Evolutionary conservation across 1,140 invertebrate genomes (phyloP).

Genomic region (Manduca sexta): DNA sequence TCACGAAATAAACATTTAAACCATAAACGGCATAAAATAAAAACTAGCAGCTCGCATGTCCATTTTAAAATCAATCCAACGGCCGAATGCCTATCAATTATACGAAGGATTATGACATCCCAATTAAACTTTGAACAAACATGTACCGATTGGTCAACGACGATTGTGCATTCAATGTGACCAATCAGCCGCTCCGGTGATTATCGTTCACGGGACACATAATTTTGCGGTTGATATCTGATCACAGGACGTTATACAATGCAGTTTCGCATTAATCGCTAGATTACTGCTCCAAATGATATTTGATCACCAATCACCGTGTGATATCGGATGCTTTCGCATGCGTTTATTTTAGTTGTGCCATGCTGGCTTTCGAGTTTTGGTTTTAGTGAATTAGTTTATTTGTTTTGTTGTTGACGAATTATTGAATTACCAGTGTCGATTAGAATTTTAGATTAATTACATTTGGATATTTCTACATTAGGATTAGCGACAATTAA

Average conservation of each 20-base stretch:
- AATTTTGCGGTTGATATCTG: slow-evolving; percentile 25
- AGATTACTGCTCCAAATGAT: slow-evolving; percentile 27
- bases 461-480: too few relatives aligned
- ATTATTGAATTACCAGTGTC: too few relatives aligned
- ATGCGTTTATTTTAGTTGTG: too few relatives aligned
- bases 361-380: too few relatives aligned
- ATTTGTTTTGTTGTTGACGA: too few relatives aligned
- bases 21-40: too few relatives aligned
- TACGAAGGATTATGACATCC: slow-evolving; percentile 4
- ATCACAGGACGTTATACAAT: slow-evolving; percentile 6
- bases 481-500: too few relatives aligned
- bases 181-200: slow-evolving; percentile 18
- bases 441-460: too few relatives aligned
- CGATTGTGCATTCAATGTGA: slow-evolving; percentile 13
- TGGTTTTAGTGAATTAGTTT: too few relatives aligned
- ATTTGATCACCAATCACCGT: slow-evolving; percentile 21
- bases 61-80: not conserved
- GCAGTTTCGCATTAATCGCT: slow-evolving; percentile 20
- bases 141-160: slow-evolving; percentile 9
- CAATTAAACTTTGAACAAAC: slow-evolving; percentile 21
- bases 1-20: too few relatives aligned
- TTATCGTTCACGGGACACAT: slow-evolving; percentile 29
- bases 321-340: not conserved
- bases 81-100: not conserved
- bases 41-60: too few relatives aligned